Evolutionary conservation across 2,888 invertebrate species (phyloP), one percentile per base, ranked within the genome.

Genomic region (Ligdia adustata): DNA sequence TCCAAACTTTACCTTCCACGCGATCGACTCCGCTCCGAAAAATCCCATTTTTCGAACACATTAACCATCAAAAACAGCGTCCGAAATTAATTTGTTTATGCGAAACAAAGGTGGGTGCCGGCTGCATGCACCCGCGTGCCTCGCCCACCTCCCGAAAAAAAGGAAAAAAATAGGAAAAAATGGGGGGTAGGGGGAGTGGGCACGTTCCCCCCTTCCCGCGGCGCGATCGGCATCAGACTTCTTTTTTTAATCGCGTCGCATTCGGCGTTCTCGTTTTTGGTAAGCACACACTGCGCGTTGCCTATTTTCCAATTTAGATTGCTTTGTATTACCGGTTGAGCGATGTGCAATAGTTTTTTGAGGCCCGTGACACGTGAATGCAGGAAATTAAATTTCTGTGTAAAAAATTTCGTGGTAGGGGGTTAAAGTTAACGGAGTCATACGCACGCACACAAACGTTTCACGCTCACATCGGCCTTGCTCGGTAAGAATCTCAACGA

Each of bases 221-320:
- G 79, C 81, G 86, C 89, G 89, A 90, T 90, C 89, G 89, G 87
- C 89, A 90, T 86, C 89, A 72, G 79, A 73, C 88, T 90, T 89
- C 89, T 88, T 90, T 90, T 90, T 90, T 90, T 89, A 88, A 90
- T 90, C 90, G 90, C 89, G 89, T 89, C 86, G 89, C 81, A 80
- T 82, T 89, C 88, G 74, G 76, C 72, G 74, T 87, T 79, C 73
- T 90, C 89, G 86, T 89, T 90, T 89, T 90, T 85, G 87, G 89
- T 88, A 89, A 89, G 89, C 89, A 89, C 86, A 89, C 87, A 90
- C 82, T 79, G 88, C 85, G 84, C 88, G 85, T 83, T 88, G 89
- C 89, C 89, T 89, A 89, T 90, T 88, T 89, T 90, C 89, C 89
- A 89, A 89, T 89, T 90, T 89, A 89, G 89, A 90, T 90, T 88